Evolutionary conservation across 2,113 vertebrate species (phyloP), one percentile per base, ranked within the genome.

Genomic region (Gavia stellata): DNA sequence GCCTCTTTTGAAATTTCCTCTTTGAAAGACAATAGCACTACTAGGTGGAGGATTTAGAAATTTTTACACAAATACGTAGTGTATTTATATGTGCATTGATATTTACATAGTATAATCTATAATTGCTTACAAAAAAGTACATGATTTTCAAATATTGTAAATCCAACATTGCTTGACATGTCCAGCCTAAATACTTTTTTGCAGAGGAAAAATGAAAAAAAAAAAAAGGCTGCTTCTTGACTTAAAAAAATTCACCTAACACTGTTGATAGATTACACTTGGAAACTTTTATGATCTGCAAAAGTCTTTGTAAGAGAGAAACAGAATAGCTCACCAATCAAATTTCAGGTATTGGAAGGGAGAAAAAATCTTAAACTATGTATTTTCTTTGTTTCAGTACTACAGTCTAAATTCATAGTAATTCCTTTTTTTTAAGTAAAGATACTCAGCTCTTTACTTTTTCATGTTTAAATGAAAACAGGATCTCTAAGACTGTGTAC

Each of bases 51-150:
- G 31, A 62, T 49, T 82, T 47, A 71, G 56, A 86, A 86, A 56
- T 75, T 88, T 6, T 24, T 62, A 25, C 5, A n/a, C 8, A 56
- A 81, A 52, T 66, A 15, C 0, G 0, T 20, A 36, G 4, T 38
- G 14, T 72, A 36, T 84, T 83, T 94, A 26, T 72, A n/a, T 61
- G 14, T 62, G 26, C 34, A n/a, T 61, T 78, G 16, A 31, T 73
- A 52, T 78, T 84, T 92, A 42, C 17, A 3, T 17, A 50, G 10
- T 42, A 38, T n/a, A 61, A 56, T 73, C 17, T 14, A 23, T 49
- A 86, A 72, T 79, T 85, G 36, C 17, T 80, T 67, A 59, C 7
- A 23, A 42, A 63, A 81, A 66, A 86, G 19, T 53, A 49, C 4
- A 12, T 31, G 3, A 14, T 68, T 38, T n/a, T 87, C 24, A 81